Evolutionary conservation across 2,113 vertebrate species (phyloP), one percentile per base, ranked within the genome.

Genomic region (Campylorhamphus procurvoides): DNA sequence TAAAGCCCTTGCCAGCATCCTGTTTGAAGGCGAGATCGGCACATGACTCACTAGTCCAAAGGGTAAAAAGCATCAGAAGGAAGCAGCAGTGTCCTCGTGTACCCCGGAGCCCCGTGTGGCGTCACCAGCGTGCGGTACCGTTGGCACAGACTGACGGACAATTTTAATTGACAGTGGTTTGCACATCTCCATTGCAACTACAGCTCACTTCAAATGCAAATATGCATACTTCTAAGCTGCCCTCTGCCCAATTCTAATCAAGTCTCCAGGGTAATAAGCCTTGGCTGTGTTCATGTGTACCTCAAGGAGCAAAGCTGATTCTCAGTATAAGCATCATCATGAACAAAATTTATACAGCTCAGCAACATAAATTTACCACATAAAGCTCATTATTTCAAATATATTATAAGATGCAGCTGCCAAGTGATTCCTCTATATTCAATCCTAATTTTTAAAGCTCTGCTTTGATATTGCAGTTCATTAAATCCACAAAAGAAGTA

Each of bases 101-200:
- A 6, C 29, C 75, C 69, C 2, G 11, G 9, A 84, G 62, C 60
- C 56, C 77, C 14, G 1, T 6, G 52, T 28, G 0, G 1, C 31
- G 68, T 10, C 72, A 37, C 4, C 28, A 53, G 49, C 0, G 0
- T 3, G 12, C 20, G 31, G 24, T 4, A 20, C 37, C 33, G 10
- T 1, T 12, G 60, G 49, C 8, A 15, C 27, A 17, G 37, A 12
- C 39, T 25, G 62, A 68, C 0, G 0, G 10, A 50, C 31, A 19
- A 7, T 23, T 74, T 39, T 12, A 4, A 67, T 2, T 40, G 58
- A 28, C 33, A 75, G 39, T 0, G 3, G 18, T 66, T 18, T 56
- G 67, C 35, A 17, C 4, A 31, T 23, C 74, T 47, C 42, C 37
- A 40, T 0, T 1, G 29, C 64, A 71, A n/a, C 47, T 18, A 4